Percentiles rank a stretch among this genome's conserved stretches.
These are phyloP conservation scores for Drosophila virilis DNA, from an alignment of 1,140 invertebrate species.

Conservation along the genomic window DNA sequence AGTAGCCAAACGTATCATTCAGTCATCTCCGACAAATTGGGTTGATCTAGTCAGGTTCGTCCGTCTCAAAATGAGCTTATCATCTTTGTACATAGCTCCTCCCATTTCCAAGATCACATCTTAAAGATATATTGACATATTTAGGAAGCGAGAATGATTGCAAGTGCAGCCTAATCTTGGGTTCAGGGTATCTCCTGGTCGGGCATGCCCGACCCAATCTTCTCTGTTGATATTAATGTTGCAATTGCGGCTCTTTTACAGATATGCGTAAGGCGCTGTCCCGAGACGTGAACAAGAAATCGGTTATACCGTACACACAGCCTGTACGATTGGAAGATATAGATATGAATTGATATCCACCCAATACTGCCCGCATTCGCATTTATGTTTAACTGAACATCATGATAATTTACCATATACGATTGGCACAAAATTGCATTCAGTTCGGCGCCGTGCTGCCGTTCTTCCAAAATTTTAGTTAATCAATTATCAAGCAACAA, in stretches of 20 bases:
- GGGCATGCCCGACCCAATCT: too few relatives aligned
- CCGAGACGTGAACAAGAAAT: conserved; percentile 95
- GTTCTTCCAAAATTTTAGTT: conserved; percentile 13
- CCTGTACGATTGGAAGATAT: conserved; percentile 98
- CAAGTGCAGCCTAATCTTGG: too few relatives aligned
- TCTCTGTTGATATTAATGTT: too few relatives aligned
- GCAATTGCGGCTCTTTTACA: conserved; percentile 79
- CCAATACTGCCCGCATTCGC: conserved; percentile 63
- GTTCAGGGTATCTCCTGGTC: too few relatives aligned
- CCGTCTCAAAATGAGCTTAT: too few relatives aligned
- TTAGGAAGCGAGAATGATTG: too few relatives aligned
- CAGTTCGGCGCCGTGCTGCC: conserved; percentile 5
- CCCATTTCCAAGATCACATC: too few relatives aligned
- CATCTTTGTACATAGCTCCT: too few relatives aligned
- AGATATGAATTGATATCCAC: conserved; percentile 87
- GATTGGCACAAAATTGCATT: conserved; percentile 12
- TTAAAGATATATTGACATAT: too few relatives aligned
- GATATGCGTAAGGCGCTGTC: conserved; percentile 99
- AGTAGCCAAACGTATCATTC: too few relatives aligned
- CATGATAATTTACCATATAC: conserved; percentile 13
- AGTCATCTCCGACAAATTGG: too few relatives aligned
- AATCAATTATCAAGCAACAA: conserved; percentile 3
- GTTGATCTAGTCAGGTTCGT: too few relatives aligned
- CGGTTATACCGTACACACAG: conserved; percentile 96
- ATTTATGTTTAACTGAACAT: conserved; percentile 70